Evolutionary conservation across 2,888 invertebrate genomes (phyloP).

Genomic region (Ormia ochracea): DNA sequence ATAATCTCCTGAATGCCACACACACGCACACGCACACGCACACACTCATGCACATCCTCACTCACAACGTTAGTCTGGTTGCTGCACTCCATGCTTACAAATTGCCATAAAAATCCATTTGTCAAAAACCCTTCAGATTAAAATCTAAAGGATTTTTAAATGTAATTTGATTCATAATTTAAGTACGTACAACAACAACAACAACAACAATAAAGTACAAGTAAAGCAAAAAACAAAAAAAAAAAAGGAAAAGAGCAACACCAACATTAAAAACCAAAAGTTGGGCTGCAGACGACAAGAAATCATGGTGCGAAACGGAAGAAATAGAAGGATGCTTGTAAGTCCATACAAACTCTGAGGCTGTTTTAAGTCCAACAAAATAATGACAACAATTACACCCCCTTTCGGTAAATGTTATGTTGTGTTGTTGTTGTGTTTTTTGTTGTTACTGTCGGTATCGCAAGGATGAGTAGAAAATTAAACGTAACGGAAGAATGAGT

Average conservation of each 20-base stretch:
- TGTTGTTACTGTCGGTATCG: no score
- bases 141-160: slow-evolving; percentile 75
- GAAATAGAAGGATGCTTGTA: slow-evolving; percentile 45
- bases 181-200: slow-evolving; percentile 59
- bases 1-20: slow-evolving; percentile 34
- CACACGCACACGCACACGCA: slow-evolving; percentile 34
- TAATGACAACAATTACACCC: slow-evolving; percentile 74
- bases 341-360: neutral
- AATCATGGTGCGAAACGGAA: slow-evolving; percentile 61
- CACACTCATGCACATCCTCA: slow-evolving; percentile 27
- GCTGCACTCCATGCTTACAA: slow-evolving; percentile 67
- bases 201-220: slow-evolving; percentile 43
- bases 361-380: slow-evolving; percentile 63
- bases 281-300: slow-evolving; percentile 60
- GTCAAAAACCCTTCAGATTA: slow-evolving; percentile 74
- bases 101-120: slow-evolving; percentile 76
- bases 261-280: slow-evolving; percentile 65
- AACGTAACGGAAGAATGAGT: slow-evolving; percentile 72
- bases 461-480: slow-evolving; percentile 49
- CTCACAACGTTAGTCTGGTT: slow-evolving; percentile 51
- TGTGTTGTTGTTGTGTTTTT: neutral
- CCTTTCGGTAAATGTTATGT: slow-evolving; percentile 46
- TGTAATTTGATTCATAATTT: slow-evolving; percentile 75
- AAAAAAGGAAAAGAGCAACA: slow-evolving; percentile 67
- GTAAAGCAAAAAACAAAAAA: no score